Evolutionary conservation across 2,888 invertebrate genomes (phyloP).

Genomic region (Augochlorella aurata): DNA sequence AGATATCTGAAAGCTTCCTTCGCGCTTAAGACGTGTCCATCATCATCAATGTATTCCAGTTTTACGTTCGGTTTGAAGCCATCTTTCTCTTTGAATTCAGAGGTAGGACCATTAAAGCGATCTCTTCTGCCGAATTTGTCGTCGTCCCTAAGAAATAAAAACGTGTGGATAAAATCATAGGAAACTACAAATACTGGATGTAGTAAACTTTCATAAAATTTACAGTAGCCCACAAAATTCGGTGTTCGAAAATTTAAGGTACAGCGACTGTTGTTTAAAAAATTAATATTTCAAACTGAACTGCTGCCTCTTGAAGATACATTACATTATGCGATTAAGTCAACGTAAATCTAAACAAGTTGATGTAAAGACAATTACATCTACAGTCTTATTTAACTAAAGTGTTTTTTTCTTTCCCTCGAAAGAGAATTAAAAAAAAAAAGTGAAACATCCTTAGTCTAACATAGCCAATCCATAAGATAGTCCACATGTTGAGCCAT

Average conservation of each 20-base stretch:
- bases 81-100: conserved; percentile 96
- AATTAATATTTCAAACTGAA: conserved; percentile 17
- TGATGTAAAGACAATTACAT: conserved; percentile 27
- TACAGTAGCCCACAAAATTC: conserved; percentile 55
- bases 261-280: conserved; percentile 24
- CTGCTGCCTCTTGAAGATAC: conserved; percentile 48
- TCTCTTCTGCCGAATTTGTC: conserved; percentile 89
- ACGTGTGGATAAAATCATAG: neutral
- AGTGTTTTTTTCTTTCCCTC: neutral
- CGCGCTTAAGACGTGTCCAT: conserved; percentile 94
- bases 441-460: neutral
- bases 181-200: neutral
- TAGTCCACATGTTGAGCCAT: conserved; percentile 20
- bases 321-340: conserved; percentile 66
- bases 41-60: conserved; percentile 98
- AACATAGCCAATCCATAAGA: neutral
- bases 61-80: conserved; percentile 96
- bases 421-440: neutral
- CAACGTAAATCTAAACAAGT: conserved; percentile 58
- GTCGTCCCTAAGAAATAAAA: conserved; percentile 85
- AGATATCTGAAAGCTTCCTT: conserved; percentile 99
- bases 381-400: neutral
- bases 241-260: conserved; percentile 60
- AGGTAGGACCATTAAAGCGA: conserved; percentile 91
- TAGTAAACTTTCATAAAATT: neutral